Evolutionary conservation across 2,113 vertebrate genomes (phyloP).

Genomic region (Ameiurus melas): DNA sequence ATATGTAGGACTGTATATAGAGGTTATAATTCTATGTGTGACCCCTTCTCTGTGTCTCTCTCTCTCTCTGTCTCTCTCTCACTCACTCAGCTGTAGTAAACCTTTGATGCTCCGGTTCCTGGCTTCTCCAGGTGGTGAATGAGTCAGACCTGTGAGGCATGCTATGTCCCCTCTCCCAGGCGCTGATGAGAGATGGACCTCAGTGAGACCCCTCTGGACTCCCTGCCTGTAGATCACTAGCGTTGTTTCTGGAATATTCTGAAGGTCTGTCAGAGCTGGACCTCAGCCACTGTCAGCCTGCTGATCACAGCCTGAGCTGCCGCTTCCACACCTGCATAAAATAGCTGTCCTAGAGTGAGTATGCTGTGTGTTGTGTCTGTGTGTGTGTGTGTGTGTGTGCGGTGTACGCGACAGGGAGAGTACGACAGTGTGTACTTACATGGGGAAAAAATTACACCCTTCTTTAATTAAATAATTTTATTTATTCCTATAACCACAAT

Average conservation of each 20-base stretch:
- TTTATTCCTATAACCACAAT: no score
- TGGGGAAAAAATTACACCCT: no score
- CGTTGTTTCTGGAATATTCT: constrained; percentile 52
- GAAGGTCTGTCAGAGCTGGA: constrained; percentile 57
- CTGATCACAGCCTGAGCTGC: constrained; percentile 42
- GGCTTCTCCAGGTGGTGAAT: constrained; percentile 18
- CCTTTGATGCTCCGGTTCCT: constrained; percentile 49
- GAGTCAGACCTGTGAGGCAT: neutral
- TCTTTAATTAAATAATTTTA: no score
- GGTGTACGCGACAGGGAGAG: no score
- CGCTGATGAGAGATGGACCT: constrained; percentile 54
- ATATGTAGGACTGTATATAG: neutral
- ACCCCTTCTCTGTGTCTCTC: neutral
- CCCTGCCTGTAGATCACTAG: constrained; percentile 43
- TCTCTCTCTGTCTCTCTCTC: neutral
- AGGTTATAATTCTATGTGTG: neutral
- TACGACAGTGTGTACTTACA: neutral
- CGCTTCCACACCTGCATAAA: constrained; percentile 54
- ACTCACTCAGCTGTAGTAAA: constrained; percentile 43
- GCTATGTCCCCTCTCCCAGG: constrained; percentile 34
- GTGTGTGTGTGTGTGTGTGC: neutral
- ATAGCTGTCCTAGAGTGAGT: constrained; percentile 54
- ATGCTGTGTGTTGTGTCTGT: neutral
- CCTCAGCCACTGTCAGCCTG: constrained; percentile 54
- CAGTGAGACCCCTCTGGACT: constrained; percentile 52